Conservation (phyloP, 2,888 invertebrate genomes). For the Eilema caniola region DNA sequence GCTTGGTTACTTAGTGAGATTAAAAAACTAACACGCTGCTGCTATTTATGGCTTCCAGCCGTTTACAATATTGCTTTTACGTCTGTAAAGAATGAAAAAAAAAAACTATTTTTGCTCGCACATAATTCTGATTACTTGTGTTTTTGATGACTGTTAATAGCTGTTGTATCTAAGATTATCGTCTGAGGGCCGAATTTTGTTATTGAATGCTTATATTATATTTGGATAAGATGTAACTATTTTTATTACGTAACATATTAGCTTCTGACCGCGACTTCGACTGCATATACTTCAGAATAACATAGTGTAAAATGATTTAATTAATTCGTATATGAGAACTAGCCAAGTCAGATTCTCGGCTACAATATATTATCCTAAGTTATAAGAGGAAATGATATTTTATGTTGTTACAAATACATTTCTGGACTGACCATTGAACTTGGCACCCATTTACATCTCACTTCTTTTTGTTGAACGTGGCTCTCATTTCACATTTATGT, state of each 20-base stretch:
- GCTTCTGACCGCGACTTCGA: neutral
- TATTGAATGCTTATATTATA: neutral
- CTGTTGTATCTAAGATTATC: neutral
- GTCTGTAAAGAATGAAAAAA: neutral
- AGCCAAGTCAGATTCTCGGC: too few species aligned
- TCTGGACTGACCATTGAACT: too few species aligned
- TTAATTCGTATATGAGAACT: too few species aligned
- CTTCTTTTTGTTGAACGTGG: too few species aligned
- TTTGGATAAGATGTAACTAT: too few species aligned
- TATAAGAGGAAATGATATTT: too few species aligned
- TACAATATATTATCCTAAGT: too few species aligned
- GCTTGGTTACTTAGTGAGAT: conserved; percentile 23
- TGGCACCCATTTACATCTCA: too few species aligned
- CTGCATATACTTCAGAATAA: neutral
- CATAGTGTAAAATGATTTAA: too few species aligned
- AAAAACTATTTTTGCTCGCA: neutral
- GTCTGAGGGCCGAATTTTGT: neutral
- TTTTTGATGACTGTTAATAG: neutral
- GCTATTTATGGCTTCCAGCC: conserved; percentile 18
- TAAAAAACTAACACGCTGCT: conserved; percentile 26
- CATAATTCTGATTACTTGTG: neutral
- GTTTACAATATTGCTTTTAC: conserved; percentile 10
- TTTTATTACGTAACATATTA: too few species aligned
- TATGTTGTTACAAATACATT: too few species aligned
- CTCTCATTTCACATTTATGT: too few species aligned